A percentile compares a stretch with the other conserved stretches of the same genome.
Conservation (phyloP, 2,888 invertebrate species). For the Cylindroiulus punctatus region DNA sequence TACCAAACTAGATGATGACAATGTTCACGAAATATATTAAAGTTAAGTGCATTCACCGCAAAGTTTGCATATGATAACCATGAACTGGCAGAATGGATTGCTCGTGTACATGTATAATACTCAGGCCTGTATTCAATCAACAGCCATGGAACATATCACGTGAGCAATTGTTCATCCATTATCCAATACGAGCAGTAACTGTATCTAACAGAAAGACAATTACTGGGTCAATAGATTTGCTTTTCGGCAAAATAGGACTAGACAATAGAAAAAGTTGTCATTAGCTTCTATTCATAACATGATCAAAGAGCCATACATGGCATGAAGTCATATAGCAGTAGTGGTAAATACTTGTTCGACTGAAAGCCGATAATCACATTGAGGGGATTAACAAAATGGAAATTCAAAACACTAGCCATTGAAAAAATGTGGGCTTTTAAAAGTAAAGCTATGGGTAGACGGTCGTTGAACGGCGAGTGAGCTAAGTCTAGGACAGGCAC, state of each 20-base stretch:
- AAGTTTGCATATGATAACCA: no score
- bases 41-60: no score
- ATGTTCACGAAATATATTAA: no score
- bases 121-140: no score
- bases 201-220: neutral
- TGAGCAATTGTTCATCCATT: no score
- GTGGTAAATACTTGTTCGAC: neutral
- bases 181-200: no score
- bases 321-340: neutral
- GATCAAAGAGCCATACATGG: neutral
- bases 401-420: neutral
- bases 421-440: neutral
- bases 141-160: no score
- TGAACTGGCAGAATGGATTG: no score
- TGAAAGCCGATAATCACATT: constrained; percentile 4
- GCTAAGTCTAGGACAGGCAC: neutral
- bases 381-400: neutral
- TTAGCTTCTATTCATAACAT: neutral
- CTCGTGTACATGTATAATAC: no score
- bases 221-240: neutral
- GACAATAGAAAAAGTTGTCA: neutral
- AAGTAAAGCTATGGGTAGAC: neutral
- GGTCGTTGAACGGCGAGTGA: neutral
- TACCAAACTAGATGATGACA: neutral
- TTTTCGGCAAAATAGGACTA: neutral